Conservation (phyloP, 2,797 vertebrate genomes). For the Caiman crocodilus region DNA sequence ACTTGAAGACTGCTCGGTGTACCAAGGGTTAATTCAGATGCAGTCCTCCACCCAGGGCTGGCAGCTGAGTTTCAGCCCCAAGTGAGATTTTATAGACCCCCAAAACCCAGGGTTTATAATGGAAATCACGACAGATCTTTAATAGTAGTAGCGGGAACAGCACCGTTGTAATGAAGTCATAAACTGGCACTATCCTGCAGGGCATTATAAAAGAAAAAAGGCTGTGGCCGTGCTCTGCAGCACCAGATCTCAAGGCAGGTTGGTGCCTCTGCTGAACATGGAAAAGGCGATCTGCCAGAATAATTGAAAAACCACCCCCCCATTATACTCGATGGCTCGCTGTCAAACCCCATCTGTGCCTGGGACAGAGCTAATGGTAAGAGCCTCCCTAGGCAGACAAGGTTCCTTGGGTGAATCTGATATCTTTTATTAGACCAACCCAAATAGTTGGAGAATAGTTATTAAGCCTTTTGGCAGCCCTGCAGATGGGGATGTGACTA, state of each 20-base stretch:
- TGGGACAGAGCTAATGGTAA: neutral
- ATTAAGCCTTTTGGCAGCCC: neutral
- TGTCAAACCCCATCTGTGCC: neutral
- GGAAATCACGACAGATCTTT: slow-evolving; percentile 39
- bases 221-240: neutral
- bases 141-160: slow-evolving; percentile 39
- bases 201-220: slow-evolving; percentile 5
- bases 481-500: fast-evolving
- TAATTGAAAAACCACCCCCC: neutral
- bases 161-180: neutral
- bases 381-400: neutral
- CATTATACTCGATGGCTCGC: neutral
- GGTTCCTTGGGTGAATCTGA: too few species aligned
- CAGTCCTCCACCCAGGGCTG: slow-evolving; percentile 14
- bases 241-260: neutral
- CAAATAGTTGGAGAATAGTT: too few species aligned
- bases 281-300: slow-evolving; percentile 8
- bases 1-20: neutral
- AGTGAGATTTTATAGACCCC: slow-evolving; percentile 38
- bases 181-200: neutral
- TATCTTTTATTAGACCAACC: too few species aligned
- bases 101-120: slow-evolving; percentile 20
- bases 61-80: slow-evolving; percentile 52
- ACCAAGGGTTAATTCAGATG: slow-evolving; percentile 29
- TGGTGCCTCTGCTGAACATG: neutral